Evolutionary conservation across 2,113 vertebrate genomes (phyloP).

Genomic region (Dissostichus mawsoni): DNA sequence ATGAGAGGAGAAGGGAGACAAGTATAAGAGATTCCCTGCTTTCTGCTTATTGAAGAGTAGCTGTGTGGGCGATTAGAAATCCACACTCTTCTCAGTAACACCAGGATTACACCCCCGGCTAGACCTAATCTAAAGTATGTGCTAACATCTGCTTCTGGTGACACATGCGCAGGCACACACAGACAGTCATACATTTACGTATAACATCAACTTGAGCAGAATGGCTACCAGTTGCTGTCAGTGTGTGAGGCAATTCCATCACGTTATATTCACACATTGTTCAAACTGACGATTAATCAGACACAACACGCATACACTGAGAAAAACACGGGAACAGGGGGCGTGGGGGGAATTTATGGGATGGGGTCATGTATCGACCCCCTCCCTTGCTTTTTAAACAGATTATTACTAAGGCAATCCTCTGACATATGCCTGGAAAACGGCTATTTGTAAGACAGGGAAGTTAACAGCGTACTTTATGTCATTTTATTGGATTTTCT

Average conservation of each 20-base stretch:
- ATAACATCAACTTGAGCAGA: slow-evolving; percentile 11
- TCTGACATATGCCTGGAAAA: slow-evolving; percentile 62
- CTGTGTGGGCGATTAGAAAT: slow-evolving; percentile 76
- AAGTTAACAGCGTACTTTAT: slow-evolving; percentile 22
- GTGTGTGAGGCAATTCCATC: slow-evolving; percentile 39
- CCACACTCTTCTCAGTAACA: slow-evolving; percentile 76
- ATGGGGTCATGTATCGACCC: slow-evolving; percentile 36
- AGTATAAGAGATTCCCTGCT: slow-evolving; percentile 63
- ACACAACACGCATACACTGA: slow-evolving; percentile 20
- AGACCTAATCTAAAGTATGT: slow-evolving; percentile 68
- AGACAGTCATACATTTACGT: not conserved
- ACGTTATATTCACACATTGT: slow-evolving; percentile 44
- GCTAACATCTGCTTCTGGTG: slow-evolving; percentile 76
- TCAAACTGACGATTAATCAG: slow-evolving; percentile 46
- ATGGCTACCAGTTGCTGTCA: slow-evolving; percentile 19
- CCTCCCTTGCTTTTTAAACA: slow-evolving; percentile 33
- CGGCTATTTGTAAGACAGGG: slow-evolving; percentile 19
- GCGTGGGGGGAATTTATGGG: not conserved
- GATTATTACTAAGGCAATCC: slow-evolving; percentile 70
- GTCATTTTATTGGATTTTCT: slow-evolving; percentile 54
- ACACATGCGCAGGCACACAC: slow-evolving; percentile 27
- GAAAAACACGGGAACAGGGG: slow-evolving; percentile 6
- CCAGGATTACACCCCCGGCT: slow-evolving; percentile 77
- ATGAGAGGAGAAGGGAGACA: slow-evolving; percentile 53
- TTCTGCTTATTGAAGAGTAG: slow-evolving; percentile 64